Base-by-base conservation (phyloP, 1,140 invertebrate genomes). In the Carposina sasakii region DNA sequence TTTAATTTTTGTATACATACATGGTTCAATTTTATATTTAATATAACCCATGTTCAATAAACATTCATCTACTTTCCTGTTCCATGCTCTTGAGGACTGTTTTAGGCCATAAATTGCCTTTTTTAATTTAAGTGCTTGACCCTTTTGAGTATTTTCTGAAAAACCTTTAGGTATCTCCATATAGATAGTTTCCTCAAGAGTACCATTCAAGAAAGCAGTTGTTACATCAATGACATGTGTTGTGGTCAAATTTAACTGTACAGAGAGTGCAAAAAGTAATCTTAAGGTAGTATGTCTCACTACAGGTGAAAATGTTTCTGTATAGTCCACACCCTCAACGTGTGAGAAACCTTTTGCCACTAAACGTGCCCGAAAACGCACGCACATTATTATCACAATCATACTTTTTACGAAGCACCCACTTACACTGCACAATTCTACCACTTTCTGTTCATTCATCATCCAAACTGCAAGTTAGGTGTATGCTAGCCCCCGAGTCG, bases 111-210 rank as follows among this genome's bases (percentile, higher is more conserved):
- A 46, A 8, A 8, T 28, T 28, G 6, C 26, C n/a, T n/a, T n/a
- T n/a, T n/a, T n/a, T n/a, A n/a, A n/a, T n/a, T n/a, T n/a, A n/a
- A n/a, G n/a, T n/a, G n/a, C n/a, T n/a, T n/a, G n/a, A n/a, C n/a
- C n/a, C n/a, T n/a, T n/a, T n/a, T n/a, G n/a, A n/a, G n/a, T n/a
- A n/a, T n/a, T n/a, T n/a, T n/a, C n/a, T n/a, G n/a, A n/a, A n/a
- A n/a, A n/a, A n/a, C n/a, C n/a, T 28, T 12, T 28, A 3, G 81
- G 76, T 51, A 67, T 64, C 17, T 64, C 30, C 63, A 85, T 76
- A 51, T 71, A 85, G 10, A 86, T 59, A 4, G 58, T 56, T 60
- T 87, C 79, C 13, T 79, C 57, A 26, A 79, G 62, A 33, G 63
- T 50, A n/a, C 81, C 81, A 57, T 85, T 59, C 21, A 86, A 52